phyloP scores from a whole-genome alignment of 2,113 vertebrate genomes.

The Orcinus orca region DNA sequence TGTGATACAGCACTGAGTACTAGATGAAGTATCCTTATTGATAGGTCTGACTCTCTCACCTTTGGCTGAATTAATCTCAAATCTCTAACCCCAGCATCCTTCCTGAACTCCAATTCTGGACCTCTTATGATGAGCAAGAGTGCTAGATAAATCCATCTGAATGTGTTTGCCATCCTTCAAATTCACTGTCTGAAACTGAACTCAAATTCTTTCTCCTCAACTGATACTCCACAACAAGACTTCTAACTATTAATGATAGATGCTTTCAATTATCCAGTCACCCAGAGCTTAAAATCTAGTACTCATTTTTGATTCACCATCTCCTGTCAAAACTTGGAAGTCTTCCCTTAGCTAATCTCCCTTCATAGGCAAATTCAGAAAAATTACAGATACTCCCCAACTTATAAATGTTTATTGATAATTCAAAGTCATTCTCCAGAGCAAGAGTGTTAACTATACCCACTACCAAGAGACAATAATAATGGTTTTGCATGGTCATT shows the following conservation, averaged over 20 bases:
- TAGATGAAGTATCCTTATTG: background rate
- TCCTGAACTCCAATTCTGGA: background rate
- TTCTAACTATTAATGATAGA: background rate
- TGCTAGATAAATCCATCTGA: background rate
- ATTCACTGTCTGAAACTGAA: constrained; percentile 4
- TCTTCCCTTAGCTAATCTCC: background rate
- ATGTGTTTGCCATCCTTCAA: background rate
- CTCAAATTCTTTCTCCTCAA: background rate
- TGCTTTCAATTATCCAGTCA: background rate
- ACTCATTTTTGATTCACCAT: constrained; percentile 10
- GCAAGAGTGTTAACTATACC: background rate
- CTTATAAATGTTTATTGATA: background rate
- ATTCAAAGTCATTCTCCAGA: constrained; percentile 3
- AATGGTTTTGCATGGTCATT: background rate
- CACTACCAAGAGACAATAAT: background rate
- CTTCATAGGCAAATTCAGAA: background rate
- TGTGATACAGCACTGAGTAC: background rate
- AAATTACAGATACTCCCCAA: background rate
- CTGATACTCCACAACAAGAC: background rate
- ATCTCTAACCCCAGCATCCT: background rate
- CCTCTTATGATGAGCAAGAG: background rate
- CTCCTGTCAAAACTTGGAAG: background rate
- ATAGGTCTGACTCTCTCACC: background rate
- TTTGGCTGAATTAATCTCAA: background rate
- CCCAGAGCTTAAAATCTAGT: background rate